phyloP scores from a whole-genome alignment of 2,888 invertebrate genomes.

The Limenitis camilla region DNA sequence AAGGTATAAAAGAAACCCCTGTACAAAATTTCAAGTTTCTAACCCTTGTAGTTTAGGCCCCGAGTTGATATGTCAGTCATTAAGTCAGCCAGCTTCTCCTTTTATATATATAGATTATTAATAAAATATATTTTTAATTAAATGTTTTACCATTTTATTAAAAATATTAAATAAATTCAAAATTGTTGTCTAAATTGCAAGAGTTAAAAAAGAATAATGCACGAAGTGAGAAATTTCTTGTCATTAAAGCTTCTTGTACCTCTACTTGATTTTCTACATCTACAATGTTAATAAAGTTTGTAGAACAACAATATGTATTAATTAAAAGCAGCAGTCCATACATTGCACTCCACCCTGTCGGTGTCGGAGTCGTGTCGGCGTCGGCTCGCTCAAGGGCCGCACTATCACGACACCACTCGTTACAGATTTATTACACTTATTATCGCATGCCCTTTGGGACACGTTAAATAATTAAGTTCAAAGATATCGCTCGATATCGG shows the following conservation, averaged over 20 bases:
- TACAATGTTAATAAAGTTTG: neutral
- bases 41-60: too few species aligned
- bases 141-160: too few species aligned
- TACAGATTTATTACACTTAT: conserved; percentile 35
- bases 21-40: too few species aligned
- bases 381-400: conserved; percentile 30
- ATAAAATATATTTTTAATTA: too few species aligned
- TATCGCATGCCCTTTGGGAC: conserved; percentile 33
- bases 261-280: neutral
- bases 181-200: too few species aligned
- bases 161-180: too few species aligned
- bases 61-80: too few species aligned
- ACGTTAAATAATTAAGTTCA: conserved; percentile 35
- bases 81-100: too few species aligned
- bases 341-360: conserved; percentile 4
- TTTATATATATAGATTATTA: too few species aligned
- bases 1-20: too few species aligned
- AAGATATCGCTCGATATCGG: conserved; percentile 23
- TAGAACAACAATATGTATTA: conserved; percentile 17
- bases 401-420: conserved; percentile 33
- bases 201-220: too few species aligned
- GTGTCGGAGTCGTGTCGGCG: too few species aligned
- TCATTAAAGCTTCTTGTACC: neutral
- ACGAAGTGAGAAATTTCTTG: neutral
- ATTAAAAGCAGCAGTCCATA: conserved; percentile 16